phyloP scores from a whole-genome alignment of 2,113 vertebrate genomes.

The Alouatta palliata region DNA sequence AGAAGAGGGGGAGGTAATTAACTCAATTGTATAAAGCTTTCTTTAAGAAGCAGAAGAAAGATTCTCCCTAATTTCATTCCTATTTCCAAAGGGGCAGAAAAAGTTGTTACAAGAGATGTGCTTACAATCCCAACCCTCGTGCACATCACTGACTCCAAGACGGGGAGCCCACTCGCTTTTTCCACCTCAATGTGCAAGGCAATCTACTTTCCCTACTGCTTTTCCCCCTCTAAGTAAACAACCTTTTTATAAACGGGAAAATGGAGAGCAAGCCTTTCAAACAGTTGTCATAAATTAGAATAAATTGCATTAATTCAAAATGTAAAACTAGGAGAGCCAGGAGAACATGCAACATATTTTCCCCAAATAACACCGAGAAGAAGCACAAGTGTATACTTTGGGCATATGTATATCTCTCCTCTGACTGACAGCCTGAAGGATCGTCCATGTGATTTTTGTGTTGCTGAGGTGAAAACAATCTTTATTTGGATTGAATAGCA shows the following conservation, averaged over 20 bases:
- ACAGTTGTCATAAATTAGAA: conserved; percentile 85
- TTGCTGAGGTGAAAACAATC: conserved; percentile 87
- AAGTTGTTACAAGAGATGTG: background rate
- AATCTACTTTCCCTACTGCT: background rate
- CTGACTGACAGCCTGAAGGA: conserved; percentile 88
- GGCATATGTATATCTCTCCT: conserved; percentile 88
- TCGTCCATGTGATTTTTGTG: conserved; percentile 83
- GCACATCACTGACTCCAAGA: background rate
- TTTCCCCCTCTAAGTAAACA: conserved; percentile 74
- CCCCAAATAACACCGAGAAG: conserved; percentile 86
- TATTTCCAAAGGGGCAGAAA: conserved; percentile 31
- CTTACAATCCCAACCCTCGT: background rate
- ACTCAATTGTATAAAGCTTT: conserved; percentile 59
- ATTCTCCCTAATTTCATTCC: conserved; percentile 48
- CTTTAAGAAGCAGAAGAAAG: conserved; percentile 56
- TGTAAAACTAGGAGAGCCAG: conserved; percentile 86
- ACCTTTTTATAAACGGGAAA: conserved; percentile 73
- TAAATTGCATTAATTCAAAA: conserved; percentile 84
- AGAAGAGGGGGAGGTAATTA: conserved; percentile 68
- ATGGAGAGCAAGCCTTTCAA: conserved; percentile 79
- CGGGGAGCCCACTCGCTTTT: background rate
- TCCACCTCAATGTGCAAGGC: background rate
- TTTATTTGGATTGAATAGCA: conserved; percentile 84
- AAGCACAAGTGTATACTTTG: conserved; percentile 86
- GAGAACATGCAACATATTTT: conserved; percentile 88